These are phyloP conservation scores for Automeris io DNA, from an alignment of 2,888 invertebrate species.

Conservation along the genomic window DNA sequence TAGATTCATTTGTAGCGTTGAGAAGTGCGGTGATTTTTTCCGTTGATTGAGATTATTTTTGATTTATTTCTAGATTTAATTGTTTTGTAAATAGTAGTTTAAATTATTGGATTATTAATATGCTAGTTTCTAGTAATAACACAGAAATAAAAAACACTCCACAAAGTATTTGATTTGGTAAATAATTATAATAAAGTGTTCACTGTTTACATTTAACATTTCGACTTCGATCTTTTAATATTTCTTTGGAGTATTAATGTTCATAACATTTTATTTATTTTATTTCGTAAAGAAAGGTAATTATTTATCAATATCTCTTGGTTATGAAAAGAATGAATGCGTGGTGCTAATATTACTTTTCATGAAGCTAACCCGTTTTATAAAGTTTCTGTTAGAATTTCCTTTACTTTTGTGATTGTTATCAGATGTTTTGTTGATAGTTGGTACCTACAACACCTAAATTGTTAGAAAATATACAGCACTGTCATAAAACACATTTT, in stretches of 20 bases:
- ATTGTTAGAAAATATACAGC: constrained; percentile 61
- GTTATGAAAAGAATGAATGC: constrained; percentile 22
- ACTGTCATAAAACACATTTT: constrained; percentile 69
- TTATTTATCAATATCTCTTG: constrained; percentile 39
- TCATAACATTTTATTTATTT: constrained; percentile 33
- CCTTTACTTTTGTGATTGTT: constrained; percentile 38
- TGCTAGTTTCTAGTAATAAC: constrained; percentile 45
- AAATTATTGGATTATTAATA: constrained; percentile 47
- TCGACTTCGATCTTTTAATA: no score
- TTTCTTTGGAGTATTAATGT: constrained; percentile 24
- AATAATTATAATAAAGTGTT: background rate
- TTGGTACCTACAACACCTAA: constrained; percentile 55
- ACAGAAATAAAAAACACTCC: constrained; percentile 22
- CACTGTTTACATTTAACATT: no score
- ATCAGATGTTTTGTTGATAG: constrained; percentile 47
- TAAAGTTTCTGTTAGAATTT: background rate
- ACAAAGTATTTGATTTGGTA: constrained; percentile 13
- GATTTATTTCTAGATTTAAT: constrained; percentile 57
- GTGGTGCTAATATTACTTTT: constrained; percentile 35
- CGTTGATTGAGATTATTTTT: constrained; percentile 70
- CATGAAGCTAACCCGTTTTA: background rate
- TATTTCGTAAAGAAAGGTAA: constrained; percentile 24
- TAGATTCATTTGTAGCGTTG: constrained; percentile 39
- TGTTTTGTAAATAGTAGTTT: constrained; percentile 64
- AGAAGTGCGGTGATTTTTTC: constrained; percentile 49